These are phyloP conservation scores for Ctena decussata DNA, from an alignment of 2,888 invertebrate species.

Conservation along the genomic window DNA sequence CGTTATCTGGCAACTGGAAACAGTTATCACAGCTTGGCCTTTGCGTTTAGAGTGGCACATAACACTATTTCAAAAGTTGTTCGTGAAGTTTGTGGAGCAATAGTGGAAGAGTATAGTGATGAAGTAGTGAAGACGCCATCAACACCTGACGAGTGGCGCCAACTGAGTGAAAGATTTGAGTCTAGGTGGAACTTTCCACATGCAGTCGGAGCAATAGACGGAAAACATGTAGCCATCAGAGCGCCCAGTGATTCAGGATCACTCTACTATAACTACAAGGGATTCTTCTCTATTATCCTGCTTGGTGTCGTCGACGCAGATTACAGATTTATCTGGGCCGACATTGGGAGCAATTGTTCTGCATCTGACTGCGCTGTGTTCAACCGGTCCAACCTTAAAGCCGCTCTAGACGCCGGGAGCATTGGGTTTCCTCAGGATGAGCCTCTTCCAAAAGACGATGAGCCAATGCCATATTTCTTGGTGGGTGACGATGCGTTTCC, in stretches of 20 bases:
- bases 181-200: slow-evolving; percentile 29
- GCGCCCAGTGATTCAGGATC: slow-evolving; percentile 44
- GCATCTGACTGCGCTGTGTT: slow-evolving; percentile 55
- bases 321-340: slow-evolving; percentile 55
- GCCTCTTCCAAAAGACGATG: slow-evolving; percentile 45
- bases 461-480: slow-evolving; percentile 39
- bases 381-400: slow-evolving; percentile 51
- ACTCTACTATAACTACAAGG: slow-evolving; percentile 57
- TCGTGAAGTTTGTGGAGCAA: slow-evolving; percentile 39
- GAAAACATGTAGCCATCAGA: slow-evolving; percentile 55
- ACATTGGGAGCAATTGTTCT: background rate
- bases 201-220: slow-evolving; percentile 45
- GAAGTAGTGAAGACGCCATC: slow-evolving; percentile 39
- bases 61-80: slow-evolving; percentile 29
- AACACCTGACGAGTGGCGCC: slow-evolving; percentile 18
- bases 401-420: slow-evolving; percentile 29
- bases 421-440: slow-evolving; percentile 36
- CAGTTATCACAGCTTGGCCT: background rate
- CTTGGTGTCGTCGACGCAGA: slow-evolving; percentile 59
- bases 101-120: slow-evolving; percentile 33
- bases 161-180: slow-evolving; percentile 26
- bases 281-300: slow-evolving; percentile 46
- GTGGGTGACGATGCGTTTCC: slow-evolving; percentile 61
- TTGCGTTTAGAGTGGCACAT: slow-evolving; percentile 3
- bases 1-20: slow-evolving; percentile 6